Percentiles rank a stretch among this genome's conserved stretches.
Conservation (phyloP, 2,113 vertebrate species). For the Hyaena hyaena region DNA sequence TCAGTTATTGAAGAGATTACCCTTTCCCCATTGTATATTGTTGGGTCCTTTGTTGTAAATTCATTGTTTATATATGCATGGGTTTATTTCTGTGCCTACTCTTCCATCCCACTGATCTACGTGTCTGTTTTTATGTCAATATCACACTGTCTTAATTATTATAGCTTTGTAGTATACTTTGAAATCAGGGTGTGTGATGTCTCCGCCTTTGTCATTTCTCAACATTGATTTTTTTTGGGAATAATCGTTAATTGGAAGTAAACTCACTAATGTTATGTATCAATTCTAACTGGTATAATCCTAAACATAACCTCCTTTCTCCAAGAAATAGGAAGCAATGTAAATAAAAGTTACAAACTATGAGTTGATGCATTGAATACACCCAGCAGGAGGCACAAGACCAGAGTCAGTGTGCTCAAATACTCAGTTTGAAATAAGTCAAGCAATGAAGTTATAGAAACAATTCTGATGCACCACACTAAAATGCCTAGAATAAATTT, state of each 20-base stretch:
- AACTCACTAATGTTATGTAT: background rate
- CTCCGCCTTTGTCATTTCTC: background rate
- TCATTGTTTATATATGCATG: background rate
- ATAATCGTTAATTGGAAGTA: background rate
- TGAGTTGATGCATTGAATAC: background rate
- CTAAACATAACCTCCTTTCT: background rate
- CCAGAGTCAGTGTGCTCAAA: background rate
- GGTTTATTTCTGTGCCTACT: background rate
- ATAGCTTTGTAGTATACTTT: background rate
- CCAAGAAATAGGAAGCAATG: background rate
- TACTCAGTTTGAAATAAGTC: background rate
- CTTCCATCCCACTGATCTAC: background rate
- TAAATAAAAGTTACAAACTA: background rate
- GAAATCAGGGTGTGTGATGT: background rate
- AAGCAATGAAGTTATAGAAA: background rate
- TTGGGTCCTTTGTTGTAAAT: background rate
- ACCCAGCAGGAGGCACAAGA: background rate
- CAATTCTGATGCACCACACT: background rate
- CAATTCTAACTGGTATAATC: background rate
- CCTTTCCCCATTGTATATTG: background rate
- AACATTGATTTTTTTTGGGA: background rate
- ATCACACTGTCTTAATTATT: background rate
- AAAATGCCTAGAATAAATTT: background rate
- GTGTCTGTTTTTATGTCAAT: background rate
- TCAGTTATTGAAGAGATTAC: background rate